Conservation (phyloP, 2,888 invertebrate species). For the Silvanus unidentatus region DNA sequence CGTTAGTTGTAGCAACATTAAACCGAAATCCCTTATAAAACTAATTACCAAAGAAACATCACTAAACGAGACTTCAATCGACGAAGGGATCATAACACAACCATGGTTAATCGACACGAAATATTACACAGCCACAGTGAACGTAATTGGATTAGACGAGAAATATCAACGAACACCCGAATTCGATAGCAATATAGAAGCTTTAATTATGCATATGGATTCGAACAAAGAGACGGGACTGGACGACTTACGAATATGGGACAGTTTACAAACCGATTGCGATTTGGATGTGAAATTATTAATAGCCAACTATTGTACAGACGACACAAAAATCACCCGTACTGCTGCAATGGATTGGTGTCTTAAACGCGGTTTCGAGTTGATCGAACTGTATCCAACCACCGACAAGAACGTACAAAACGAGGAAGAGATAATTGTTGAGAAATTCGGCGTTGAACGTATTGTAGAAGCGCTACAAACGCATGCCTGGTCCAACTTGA, state of each 20-base stretch:
- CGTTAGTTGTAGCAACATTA: constrained; percentile 41
- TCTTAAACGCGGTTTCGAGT: constrained; percentile 59
- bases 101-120: constrained; percentile 63
- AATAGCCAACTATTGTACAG: constrained; percentile 51
- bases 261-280: constrained; percentile 32
- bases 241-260: constrained; percentile 39
- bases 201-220: constrained; percentile 59
- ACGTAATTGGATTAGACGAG: constrained; percentile 51
- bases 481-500: constrained; percentile 66
- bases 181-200: constrained; percentile 52
- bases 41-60: constrained; percentile 37
- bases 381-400: constrained; percentile 58
- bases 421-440: constrained; percentile 51
- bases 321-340: constrained; percentile 42
- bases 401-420: constrained; percentile 36
- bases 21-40: constrained; percentile 43
- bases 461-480: constrained; percentile 65
- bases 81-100: constrained; percentile 30
- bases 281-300: constrained; percentile 54
- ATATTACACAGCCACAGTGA: constrained; percentile 62
- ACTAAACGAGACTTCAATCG: constrained; percentile 22
- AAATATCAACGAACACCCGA: constrained; percentile 47
- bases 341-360: constrained; percentile 58
- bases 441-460: constrained; percentile 60
- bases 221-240: constrained; percentile 48